Base-by-base conservation (phyloP, 2,113 vertebrate genomes). In the Potamarius usumacintae region DNA sequence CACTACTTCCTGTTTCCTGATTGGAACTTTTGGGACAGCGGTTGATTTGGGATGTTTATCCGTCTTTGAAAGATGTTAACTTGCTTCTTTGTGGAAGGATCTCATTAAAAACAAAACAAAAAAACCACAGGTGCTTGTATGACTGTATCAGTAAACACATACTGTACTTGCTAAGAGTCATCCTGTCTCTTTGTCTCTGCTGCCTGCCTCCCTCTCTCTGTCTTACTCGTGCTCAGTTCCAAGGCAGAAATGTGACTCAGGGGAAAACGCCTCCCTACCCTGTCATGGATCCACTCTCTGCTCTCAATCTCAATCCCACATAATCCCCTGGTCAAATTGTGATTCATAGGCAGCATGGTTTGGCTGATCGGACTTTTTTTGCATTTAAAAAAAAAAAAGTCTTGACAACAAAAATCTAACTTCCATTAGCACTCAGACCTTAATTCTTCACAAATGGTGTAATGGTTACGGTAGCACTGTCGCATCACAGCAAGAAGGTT, bases 231-330 rank as follows among this genome's bases (percentile, higher is more conserved):
- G 48, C 22, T 78, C 48, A 81, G 76, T 77, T 88, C 50, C 87
- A 85, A n/a, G 78, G 77, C 50, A 65, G 57, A 82, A 81, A 88
- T 85, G 72, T 55, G 79, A 55, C 84, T 85, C 83, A 27, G 48
- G 84, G 88, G 88, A 60, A 77, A 82, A 86, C 50, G 50, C 48
- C 67, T 76, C 58, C n/a, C n/a, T 62, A 57, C 34, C 67, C 34
- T 30, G 20, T 22, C 65, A 52, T 18, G 69, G 78, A 82, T 88
- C 83, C 76, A n/a, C 65, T 58, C 65, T 42, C 77, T 82, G 78
- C 30, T 42, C 60, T 83, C 63, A 53, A 74, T 42, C 60, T 83
- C 63, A 53, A 74, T 89, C 80, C 69, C 50, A 82, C 79, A 74
- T 86, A 89, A 88, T 82, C 84, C 82, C 55, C 42, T 71, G 48